Evolutionary conservation across 2,888 invertebrate species (phyloP).

Genomic region (Crossocerus cetratus): DNA sequence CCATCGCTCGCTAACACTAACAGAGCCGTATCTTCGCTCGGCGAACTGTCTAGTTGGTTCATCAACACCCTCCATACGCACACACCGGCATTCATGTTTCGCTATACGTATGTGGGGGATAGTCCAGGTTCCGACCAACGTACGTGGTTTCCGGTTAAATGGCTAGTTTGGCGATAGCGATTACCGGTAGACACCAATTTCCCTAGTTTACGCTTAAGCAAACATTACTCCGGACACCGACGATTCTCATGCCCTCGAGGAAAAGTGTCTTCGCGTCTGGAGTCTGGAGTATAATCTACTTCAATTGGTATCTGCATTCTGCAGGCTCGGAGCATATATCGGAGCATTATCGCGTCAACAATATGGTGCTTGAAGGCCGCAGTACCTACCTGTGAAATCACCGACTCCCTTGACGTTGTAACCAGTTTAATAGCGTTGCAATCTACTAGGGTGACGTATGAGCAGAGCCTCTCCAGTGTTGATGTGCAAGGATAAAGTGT

Average conservation of each 20-base stretch:
- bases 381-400: neutral
- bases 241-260: conserved; percentile 26
- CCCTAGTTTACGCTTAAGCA: conserved; percentile 41
- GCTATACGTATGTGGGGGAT: too few relatives aligned
- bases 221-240: conserved; percentile 32
- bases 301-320: conserved; percentile 22
- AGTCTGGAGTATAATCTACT: too few relatives aligned
- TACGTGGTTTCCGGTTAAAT: neutral
- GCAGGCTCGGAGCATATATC: conserved; percentile 6
- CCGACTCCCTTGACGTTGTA: neutral
- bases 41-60: too few relatives aligned
- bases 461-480: neutral
- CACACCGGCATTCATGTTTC: too few relatives aligned
- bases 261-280: conserved; percentile 39
- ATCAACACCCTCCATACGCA: too few relatives aligned
- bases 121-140: neutral
- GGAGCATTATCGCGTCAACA: neutral
- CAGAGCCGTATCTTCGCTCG: too few relatives aligned
- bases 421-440: conserved; percentile 6
- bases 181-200: conserved; percentile 29
- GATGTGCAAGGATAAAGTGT: too few relatives aligned
- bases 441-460: neutral
- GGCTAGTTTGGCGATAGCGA: conserved; percentile 21
- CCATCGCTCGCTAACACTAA: neutral
- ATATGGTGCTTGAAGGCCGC: neutral